Evolutionary conservation across 2,797 vertebrate genomes (phyloP).

Genomic region (Sus cebifrons): DNA sequence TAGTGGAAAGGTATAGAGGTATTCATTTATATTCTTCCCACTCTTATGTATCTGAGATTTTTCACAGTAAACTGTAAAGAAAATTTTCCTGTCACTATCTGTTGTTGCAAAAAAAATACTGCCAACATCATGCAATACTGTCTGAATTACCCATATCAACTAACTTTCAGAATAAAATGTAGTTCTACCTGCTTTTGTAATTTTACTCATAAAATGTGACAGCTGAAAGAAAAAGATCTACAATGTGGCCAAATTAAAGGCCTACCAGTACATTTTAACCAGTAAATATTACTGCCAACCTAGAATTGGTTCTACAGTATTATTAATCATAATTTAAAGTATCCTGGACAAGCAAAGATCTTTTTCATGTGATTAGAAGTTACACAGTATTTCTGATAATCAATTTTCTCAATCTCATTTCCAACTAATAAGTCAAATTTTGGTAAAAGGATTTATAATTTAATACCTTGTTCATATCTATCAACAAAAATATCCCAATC

Average conservation of each 20-base stretch:
- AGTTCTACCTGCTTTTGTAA: neutral
- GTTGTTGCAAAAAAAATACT: constrained; percentile 19
- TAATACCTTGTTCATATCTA: neutral
- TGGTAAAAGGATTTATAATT: constrained; percentile 3
- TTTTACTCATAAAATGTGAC: constrained; percentile 40
- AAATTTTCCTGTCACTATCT: constrained; percentile 3
- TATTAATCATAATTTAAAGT: constrained; percentile 20
- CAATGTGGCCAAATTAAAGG: constrained; percentile 10
- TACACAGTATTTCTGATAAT: constrained; percentile 1
- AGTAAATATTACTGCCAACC: constrained; percentile 30
- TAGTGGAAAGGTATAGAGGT: neutral
- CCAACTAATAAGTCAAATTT: constrained; percentile 17
- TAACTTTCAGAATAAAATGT: constrained; percentile 51
- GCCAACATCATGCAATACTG: constrained; percentile 22
- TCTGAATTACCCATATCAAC: constrained; percentile 5
- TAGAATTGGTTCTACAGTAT: neutral
- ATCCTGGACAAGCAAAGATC: neutral
- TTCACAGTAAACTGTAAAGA: constrained; percentile 30
- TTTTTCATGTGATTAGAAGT: constrained; percentile 2
- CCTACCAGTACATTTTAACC: constrained; percentile 22
- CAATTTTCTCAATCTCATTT: constrained; percentile 18
- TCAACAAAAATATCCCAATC: neutral
- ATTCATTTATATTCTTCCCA: constrained; percentile 35
- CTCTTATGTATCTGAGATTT: neutral
- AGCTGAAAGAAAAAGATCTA: constrained; percentile 36